Conservation (phyloP, 2,888 invertebrate species). For the Entomobrya proxima region DNA sequence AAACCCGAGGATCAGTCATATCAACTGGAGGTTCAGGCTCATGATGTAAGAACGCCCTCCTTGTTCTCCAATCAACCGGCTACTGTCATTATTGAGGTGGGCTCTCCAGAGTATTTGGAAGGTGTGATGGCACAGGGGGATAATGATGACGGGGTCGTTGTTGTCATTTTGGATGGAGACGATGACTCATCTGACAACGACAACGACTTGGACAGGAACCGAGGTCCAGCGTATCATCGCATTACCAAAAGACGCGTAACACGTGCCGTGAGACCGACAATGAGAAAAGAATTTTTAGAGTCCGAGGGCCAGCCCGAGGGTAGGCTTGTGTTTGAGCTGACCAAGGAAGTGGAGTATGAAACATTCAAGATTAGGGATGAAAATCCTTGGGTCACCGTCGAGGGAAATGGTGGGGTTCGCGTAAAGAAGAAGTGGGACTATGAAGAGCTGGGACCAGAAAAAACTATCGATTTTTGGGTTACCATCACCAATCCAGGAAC, state of each 20-base stretch:
- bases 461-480: slow-evolving; percentile 97
- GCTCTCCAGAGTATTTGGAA: slow-evolving; percentile 76
- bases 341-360: slow-evolving; percentile 94
- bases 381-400: slow-evolving; percentile 95
- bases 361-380: slow-evolving; percentile 95
- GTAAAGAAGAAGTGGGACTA: slow-evolving; percentile 98
- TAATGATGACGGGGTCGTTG: slow-evolving; percentile 73
- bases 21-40: slow-evolving; percentile 87
- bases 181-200: slow-evolving; percentile 78
- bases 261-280: slow-evolving; percentile 94
- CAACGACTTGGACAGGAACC: slow-evolving; percentile 65
- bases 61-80: slow-evolving; percentile 84
- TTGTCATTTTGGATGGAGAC: slow-evolving; percentile 73
- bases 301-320: slow-evolving; percentile 93
- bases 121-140: slow-evolving; percentile 79
- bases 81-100: slow-evolving; percentile 86
- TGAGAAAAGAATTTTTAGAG: slow-evolving; percentile 93
- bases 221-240: slow-evolving; percentile 69
- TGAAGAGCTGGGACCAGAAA: slow-evolving; percentile 94
- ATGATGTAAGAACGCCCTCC: slow-evolving; percentile 87
- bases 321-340: slow-evolving; percentile 90
- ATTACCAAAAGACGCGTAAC: slow-evolving; percentile 83
- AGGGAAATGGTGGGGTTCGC: slow-evolving; percentile 92
- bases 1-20: slow-evolving; percentile 84
- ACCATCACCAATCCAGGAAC: slow-evolving; percentile 93